These are phyloP conservation scores for Drepanosiphum platanoidis DNA, from an alignment of 2,888 invertebrate genomes.

Conservation along the genomic window DNA sequence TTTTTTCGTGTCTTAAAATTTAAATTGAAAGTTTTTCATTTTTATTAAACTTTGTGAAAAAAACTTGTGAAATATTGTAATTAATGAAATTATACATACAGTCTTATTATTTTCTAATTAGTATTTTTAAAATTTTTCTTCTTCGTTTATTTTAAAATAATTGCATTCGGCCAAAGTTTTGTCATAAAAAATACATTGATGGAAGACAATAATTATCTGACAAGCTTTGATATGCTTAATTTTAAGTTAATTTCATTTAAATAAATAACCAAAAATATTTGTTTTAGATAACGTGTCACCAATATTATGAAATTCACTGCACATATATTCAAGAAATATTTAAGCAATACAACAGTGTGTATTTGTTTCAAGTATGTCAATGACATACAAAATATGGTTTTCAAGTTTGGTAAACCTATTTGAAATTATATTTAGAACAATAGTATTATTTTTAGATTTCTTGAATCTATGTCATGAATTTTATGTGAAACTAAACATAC, in stretches of 20 bases:
- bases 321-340: not conserved
- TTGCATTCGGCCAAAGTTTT: not conserved
- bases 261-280: slow-evolving; percentile 10
- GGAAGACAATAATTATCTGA: not conserved
- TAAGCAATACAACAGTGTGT: not conserved
- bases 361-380: not conserved
- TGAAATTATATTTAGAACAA: not conserved
- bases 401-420: not conserved
- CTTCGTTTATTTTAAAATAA: not conserved
- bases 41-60: slow-evolving; percentile 39
- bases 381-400: not conserved
- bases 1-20: slow-evolving; percentile 43
- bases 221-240: not conserved
- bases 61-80: slow-evolving; percentile 30
- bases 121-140: not conserved
- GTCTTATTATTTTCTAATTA: slow-evolving; percentile 30
- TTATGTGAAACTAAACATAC: no score
- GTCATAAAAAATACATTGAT: not conserved
- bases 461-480: no score
- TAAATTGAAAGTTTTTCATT: slow-evolving; percentile 22
- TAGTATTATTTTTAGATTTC: not conserved
- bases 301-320: slow-evolving; percentile 26
- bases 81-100: slow-evolving; percentile 29
- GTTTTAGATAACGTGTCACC: slow-evolving; percentile 10
- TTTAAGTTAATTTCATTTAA: not conserved